A percentile compares a stretch with the other conserved stretches of the same genome.
phyloP scores from a whole-genome alignment of 2,113 vertebrate genomes.

The Corythoichthys intestinalis region DNA sequence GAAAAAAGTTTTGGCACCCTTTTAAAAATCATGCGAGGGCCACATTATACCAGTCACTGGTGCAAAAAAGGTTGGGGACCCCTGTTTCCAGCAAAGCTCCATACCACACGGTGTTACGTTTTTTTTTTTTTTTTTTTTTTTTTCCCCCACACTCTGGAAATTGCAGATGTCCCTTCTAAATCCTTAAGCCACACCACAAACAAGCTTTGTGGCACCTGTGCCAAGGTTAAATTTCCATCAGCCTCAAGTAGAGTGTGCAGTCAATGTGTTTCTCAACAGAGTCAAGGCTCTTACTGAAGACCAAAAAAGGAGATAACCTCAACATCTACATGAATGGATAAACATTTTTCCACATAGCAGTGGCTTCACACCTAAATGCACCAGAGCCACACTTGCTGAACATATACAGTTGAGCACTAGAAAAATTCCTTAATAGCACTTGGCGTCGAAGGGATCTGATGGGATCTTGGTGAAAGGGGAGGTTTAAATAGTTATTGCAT shows the following conservation, averaged over 20 bases:
- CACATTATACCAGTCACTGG: no score
- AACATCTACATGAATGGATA: slow-evolving; percentile 24
- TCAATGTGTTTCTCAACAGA: slow-evolving; percentile 65
- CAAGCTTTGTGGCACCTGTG: slow-evolving; percentile 46
- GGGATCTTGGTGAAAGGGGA: slow-evolving; percentile 50
- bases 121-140: slow-evolving; percentile 30
- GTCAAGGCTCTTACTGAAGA: slow-evolving; percentile 51
- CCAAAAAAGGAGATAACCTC: slow-evolving; percentile 40
- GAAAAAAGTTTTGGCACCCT: no score
- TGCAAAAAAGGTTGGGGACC: no score
- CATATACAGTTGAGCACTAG: slow-evolving; percentile 35
- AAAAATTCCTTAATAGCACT: slow-evolving; percentile 61
- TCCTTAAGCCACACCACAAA: slow-evolving; percentile 24
- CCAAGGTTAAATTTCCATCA: slow-evolving; percentile 54
- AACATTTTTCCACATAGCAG: slow-evolving; percentile 22
- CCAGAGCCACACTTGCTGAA: slow-evolving; percentile 28
- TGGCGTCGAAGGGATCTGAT: slow-evolving; percentile 57
- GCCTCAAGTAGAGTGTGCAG: slow-evolving; percentile 52
- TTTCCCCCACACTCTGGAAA: slow-evolving; percentile 48
- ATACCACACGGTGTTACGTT: slow-evolving; percentile 56
- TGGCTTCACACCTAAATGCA: slow-evolving; percentile 15
- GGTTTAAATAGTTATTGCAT: slow-evolving; percentile 61
- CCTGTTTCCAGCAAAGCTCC: slow-evolving; percentile 33
- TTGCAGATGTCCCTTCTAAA: slow-evolving; percentile 35
- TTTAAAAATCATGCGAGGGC: no score